phyloP scores from a whole-genome alignment of 2,113 vertebrate species.

The Gobio gobio region DNA sequence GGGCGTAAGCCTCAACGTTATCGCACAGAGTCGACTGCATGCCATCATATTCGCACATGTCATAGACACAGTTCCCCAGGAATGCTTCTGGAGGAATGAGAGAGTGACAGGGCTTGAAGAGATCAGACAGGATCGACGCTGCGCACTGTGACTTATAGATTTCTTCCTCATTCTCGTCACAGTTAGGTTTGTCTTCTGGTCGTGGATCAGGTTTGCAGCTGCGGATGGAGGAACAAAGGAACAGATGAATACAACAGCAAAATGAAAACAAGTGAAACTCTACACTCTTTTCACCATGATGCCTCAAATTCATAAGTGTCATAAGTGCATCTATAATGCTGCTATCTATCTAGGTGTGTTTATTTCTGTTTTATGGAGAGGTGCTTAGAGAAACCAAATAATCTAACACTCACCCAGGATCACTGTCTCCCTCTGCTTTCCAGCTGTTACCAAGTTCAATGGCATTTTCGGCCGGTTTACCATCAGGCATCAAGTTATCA shows the following conservation, averaged over 20 bases:
- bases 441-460: conserved; percentile 82
- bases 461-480: conserved; percentile 71
- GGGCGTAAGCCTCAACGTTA: conserved; percentile 78
- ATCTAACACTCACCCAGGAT: conserved; percentile 71
- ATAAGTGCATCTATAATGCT: not conserved
- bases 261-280: not conserved
- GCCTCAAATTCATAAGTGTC: not conserved
- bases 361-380: not conserved
- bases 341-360: not conserved
- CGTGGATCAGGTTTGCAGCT: conserved; percentile 78
- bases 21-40: conserved; percentile 78
- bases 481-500: conserved; percentile 79
- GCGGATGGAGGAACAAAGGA: not conserved
- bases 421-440: conserved; percentile 76
- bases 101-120: conserved; percentile 75
- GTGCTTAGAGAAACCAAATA: not conserved
- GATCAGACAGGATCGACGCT: conserved; percentile 60
- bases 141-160: conserved; percentile 65
- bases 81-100: conserved; percentile 68
- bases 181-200: conserved; percentile 69
- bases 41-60: conserved; percentile 80
- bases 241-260: not conserved
- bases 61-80: conserved; percentile 76
- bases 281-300: not conserved
- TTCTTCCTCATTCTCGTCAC: conserved; percentile 63